Evolutionary conservation across 2,888 invertebrate species (phyloP).

Genomic region (Amaurobius ferox): DNA sequence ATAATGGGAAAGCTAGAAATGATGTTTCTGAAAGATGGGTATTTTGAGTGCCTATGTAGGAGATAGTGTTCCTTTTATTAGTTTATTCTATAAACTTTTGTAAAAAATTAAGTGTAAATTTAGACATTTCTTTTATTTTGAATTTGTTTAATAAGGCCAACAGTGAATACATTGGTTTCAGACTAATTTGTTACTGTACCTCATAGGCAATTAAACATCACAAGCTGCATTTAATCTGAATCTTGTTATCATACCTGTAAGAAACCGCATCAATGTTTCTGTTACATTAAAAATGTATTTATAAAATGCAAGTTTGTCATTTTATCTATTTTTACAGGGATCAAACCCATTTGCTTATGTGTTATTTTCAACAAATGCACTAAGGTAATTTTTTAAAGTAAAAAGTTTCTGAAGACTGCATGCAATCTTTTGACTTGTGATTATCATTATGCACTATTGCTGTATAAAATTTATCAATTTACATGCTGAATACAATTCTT

Average conservation of each 20-base stretch:
- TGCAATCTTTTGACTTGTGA: no score
- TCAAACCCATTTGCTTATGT: no score
- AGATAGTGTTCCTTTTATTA: constrained; percentile 55
- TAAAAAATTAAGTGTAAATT: constrained; percentile 55
- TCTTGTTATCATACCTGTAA: constrained; percentile 47
- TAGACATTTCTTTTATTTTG: constrained; percentile 55
- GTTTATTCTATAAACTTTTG: constrained; percentile 36
- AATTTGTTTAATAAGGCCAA: constrained; percentile 47
- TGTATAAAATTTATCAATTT: no score
- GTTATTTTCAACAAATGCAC: no score
- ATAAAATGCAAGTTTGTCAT: neutral
- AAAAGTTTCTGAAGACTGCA: no score
- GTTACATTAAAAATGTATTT: constrained; percentile 53
- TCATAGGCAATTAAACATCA: constrained; percentile 34
- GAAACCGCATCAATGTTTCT: constrained; percentile 52
- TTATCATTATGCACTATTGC: no score
- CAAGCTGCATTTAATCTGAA: constrained; percentile 36
- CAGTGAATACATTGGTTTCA: constrained; percentile 36
- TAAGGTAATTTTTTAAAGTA: no score
- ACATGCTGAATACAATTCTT: no score
- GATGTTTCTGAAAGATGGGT: neutral
- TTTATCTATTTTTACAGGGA: neutral
- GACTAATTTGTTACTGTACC: constrained; percentile 32
- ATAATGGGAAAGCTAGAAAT: constrained; percentile 3
- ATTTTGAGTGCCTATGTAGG: constrained; percentile 38